Percentiles rank a stretch among this genome's conserved stretches.
phyloP scores from a whole-genome alignment of 2,113 vertebrate genomes.

The Limanda limanda region DNA sequence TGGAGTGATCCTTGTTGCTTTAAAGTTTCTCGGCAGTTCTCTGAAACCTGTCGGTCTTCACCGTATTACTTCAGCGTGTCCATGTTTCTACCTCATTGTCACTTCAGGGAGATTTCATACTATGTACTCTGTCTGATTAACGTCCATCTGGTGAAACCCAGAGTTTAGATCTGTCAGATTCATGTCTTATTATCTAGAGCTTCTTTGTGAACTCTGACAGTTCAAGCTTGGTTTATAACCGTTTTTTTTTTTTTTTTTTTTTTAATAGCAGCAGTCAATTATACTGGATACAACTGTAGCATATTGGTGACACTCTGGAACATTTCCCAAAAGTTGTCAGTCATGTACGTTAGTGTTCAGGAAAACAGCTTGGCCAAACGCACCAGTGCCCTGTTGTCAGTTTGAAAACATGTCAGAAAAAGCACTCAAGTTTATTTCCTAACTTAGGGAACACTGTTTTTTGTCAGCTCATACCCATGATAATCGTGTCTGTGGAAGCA shows the following conservation, averaged over 20 bases:
- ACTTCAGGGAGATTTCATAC: conserved; percentile 1
- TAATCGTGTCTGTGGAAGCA: conserved; percentile 26
- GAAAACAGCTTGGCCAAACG: background rate
- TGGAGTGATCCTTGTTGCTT: background rate
- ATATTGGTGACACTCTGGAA: background rate
- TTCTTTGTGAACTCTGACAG: conserved; percentile 2
- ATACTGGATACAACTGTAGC: background rate
- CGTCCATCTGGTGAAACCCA: background rate
- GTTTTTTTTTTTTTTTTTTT: no score
- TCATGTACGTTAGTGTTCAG: background rate
- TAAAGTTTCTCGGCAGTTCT: background rate
- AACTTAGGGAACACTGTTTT: background rate
- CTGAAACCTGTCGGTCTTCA: background rate
- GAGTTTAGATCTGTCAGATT: background rate
- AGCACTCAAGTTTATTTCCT: background rate
- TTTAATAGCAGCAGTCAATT: background rate
- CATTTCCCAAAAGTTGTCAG: background rate
- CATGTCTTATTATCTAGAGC: no score
- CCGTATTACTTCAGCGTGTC: background rate
- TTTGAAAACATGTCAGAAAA: background rate
- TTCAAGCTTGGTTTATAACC: background rate
- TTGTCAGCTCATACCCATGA: conserved; percentile 10
- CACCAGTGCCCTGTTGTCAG: background rate
- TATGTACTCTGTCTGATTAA: background rate
- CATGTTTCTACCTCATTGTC: background rate